Evolutionary conservation across 1,140 invertebrate genomes (phyloP), one percentile per base, ranked within the genome.

Genomic region (Aphidius gifuensis): DNA sequence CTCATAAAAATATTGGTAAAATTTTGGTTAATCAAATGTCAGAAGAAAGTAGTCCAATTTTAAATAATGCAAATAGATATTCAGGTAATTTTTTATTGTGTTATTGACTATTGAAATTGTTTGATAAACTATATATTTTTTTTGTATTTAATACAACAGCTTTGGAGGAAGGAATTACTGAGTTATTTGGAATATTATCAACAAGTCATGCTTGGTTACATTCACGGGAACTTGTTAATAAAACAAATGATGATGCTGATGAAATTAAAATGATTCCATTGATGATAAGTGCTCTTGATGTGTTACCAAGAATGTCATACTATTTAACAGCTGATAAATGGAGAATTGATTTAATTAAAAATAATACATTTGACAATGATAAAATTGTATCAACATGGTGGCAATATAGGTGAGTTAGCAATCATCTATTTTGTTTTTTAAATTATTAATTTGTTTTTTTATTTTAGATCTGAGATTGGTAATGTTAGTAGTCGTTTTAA

Each of bases 281-380:
- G 44, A 73, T 74, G 64, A 77, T 79, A 38, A 76, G 72, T 0
- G 76, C 75, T 5, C 39, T 79, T 1, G 69, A 76, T 49, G 60
- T 75, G 50, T 60, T 78, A 11, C 77, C 77, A 8, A 62, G 83
- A 61, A 73, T 87, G 66, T 80, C 85, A 47, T 86, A 84, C 69
- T 87, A 86, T 65, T 70, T 83, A n/a, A 76, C 82, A 8, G 84
- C 78, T 3, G 86, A 87, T 64, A 77, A 79, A 66, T 86, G 85
- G 86, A 80, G 86, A 69, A 69, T 86, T 21, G 76, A 85, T 61
- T 73, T 82, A 45, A 70, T 85, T n/a, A 76, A 79, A 71, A 78
- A 80, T 49, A 74, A 73, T 60, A 69, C 66, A 66, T 78, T 71
- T 66, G 77, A 71, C 69, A 62, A 68, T 3, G 66, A 49, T 60